These are phyloP conservation scores for Acanthosepion lycidas DNA, from an alignment of 2,888 invertebrate species.

Conservation along the genomic window DNA sequence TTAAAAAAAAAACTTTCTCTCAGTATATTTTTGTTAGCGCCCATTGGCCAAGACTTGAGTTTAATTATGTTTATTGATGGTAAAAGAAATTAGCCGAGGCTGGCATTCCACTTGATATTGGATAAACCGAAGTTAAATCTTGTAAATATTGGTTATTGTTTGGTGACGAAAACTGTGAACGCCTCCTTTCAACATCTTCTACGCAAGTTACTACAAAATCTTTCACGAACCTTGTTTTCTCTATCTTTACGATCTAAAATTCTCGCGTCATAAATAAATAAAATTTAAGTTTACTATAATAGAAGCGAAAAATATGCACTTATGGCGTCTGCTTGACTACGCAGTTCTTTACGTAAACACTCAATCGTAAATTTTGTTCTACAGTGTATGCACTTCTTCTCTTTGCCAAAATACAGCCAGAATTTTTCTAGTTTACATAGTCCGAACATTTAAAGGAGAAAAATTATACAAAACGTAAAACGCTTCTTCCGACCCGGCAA, in stretches of 20 bases:
- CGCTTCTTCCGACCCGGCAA: not conserved
- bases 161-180: not conserved
- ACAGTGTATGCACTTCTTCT: not conserved
- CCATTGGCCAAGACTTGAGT: too few relatives aligned
- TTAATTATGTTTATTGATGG: too few relatives aligned
- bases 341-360: not conserved
- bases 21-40: too few relatives aligned
- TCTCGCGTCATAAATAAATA: not conserved
- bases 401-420: not conserved
- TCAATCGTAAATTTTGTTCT: not conserved
- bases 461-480: too few relatives aligned
- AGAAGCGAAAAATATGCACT: not conserved
- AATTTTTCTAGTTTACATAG: not conserved
- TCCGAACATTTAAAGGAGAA: not conserved
- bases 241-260: not conserved
- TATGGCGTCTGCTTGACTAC: not conserved
- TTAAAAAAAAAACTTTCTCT: too few relatives aligned
- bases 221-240: not conserved
- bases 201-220: too few relatives aligned
- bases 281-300: not conserved
- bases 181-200: not conserved
- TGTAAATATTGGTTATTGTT: not conserved
- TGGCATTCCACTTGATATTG: too few relatives aligned
- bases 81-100: too few relatives aligned
- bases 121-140: not conserved